Conservation (phyloP, 1,140 invertebrate genomes). For the Drosophila kohkoa region DNA sequence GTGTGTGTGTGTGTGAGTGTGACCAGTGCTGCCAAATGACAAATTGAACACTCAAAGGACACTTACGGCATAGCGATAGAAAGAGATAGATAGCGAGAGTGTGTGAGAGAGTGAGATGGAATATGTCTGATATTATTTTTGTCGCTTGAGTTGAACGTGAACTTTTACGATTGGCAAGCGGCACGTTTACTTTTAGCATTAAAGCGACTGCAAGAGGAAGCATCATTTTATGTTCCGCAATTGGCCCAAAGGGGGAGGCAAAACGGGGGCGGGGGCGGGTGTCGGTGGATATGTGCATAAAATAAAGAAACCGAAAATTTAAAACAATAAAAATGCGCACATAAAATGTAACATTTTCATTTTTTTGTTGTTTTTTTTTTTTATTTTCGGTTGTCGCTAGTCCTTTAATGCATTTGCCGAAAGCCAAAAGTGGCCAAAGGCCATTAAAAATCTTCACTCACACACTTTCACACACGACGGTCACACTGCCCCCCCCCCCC, state of each 20-base stretch:
- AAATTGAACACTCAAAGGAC: conserved; percentile 31
- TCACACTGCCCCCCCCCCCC: background rate
- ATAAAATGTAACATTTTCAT: conserved; percentile 62
- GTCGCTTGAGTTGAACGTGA: conserved; percentile 20
- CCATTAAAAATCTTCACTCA: conserved; percentile 64
- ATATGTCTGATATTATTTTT: background rate
- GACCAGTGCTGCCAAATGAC: conserved; percentile 29
- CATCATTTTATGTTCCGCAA: conserved; percentile 49
- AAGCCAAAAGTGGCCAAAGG: conserved; percentile 52
- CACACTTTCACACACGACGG: conserved; percentile 4
- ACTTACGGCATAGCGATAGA: conserved; percentile 7
- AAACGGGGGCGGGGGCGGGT: background rate
- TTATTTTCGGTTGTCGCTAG: conserved; percentile 18
- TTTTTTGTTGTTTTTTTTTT: background rate
- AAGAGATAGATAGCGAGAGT: background rate
- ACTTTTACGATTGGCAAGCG: conserved; percentile 61
- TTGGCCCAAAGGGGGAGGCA: background rate
- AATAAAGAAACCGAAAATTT: conserved; percentile 51
- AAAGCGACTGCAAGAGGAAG: conserved; percentile 38
- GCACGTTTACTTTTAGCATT: conserved; percentile 72
- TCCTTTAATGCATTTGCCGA: conserved; percentile 53
- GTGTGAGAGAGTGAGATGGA: background rate
- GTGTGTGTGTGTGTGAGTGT: too few species aligned
- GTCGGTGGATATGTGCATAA: background rate
- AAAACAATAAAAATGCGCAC: conserved; percentile 75